Evolutionary conservation across 2,888 invertebrate species (phyloP).

Genomic region (Temnothorax unifasciatus): DNA sequence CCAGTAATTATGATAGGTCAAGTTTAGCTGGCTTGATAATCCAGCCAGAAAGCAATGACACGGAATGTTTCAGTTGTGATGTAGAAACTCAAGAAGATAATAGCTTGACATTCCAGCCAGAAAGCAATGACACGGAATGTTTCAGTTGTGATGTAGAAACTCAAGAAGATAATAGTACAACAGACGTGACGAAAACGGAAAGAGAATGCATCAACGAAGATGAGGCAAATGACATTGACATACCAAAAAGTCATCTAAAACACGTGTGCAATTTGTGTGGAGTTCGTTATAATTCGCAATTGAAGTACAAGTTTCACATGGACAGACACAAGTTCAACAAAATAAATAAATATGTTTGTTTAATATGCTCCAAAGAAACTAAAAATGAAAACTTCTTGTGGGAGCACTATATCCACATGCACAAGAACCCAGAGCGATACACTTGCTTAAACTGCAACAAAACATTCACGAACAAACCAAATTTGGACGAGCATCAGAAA

Average conservation of each 20-base stretch:
- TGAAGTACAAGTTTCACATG: conserved; percentile 76
- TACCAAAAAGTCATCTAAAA: conserved; percentile 55
- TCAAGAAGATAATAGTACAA: conserved; percentile 35
- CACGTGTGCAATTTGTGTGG: conserved; percentile 71
- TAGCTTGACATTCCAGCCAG: conserved; percentile 54
- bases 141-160: conserved; percentile 34
- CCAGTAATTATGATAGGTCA: conserved; percentile 15
- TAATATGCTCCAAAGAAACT: conserved; percentile 69
- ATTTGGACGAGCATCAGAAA: conserved; percentile 70
- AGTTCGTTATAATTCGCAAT: conserved; percentile 65
- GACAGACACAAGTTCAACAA: conserved; percentile 69
- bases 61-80: conserved; percentile 40
- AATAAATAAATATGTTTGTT: conserved; percentile 70
- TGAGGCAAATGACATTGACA: conserved; percentile 35
- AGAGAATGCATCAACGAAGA: conserved; percentile 8
- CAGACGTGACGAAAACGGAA: conserved; percentile 9
- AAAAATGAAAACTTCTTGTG: conserved; percentile 72
- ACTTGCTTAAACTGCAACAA: conserved; percentile 69
- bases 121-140: conserved; percentile 39
- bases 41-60: conserved; percentile 47
- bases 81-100: conserved; percentile 37
- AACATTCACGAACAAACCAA: conserved; percentile 62
- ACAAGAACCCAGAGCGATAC: conserved; percentile 65
- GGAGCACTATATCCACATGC: conserved; percentile 74
- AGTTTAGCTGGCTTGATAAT: conserved; percentile 32